A percentile compares a stretch with the other conserved stretches of the same genome.
These are phyloP conservation scores for Ceratotherium simum DNA, from an alignment of 2,113 vertebrate species.

Conservation along the genomic window DNA sequence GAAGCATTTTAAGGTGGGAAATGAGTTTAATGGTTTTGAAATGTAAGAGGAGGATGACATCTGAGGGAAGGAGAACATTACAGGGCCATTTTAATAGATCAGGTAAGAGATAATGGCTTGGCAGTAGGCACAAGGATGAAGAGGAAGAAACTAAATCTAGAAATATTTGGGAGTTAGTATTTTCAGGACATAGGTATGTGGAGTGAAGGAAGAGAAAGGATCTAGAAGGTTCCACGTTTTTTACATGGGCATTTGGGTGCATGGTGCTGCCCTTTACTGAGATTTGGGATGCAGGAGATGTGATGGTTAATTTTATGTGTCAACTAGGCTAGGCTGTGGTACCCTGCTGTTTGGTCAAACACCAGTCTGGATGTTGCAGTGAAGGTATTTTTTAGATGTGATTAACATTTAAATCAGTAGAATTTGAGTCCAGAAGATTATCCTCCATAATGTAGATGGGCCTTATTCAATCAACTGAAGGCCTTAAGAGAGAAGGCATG, in stretches of 20 bases:
- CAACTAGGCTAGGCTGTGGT: not conserved
- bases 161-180: not conserved
- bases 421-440: not conserved
- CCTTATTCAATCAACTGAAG: not conserved
- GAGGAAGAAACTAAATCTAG: not conserved
- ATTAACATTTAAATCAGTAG: not conserved
- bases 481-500: not conserved
- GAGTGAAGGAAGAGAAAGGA: not conserved
- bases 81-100: not conserved
- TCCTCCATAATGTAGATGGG: not conserved
- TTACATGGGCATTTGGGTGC: not conserved
- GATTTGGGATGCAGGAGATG: not conserved
- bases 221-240: not conserved
- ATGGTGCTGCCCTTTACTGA: not conserved
- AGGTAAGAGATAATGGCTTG: not conserved
- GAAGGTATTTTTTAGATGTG: not conserved
- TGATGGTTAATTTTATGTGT: not conserved
- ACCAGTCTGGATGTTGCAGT: not conserved
- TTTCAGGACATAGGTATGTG: not conserved
- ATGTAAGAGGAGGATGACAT: not conserved
- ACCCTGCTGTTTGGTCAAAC: not conserved
- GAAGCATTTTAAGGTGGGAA: constrained; percentile 20
- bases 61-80: not conserved
- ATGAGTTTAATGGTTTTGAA: constrained; percentile 28
- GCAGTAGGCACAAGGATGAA: not conserved